Base-by-base conservation (phyloP, 2,888 invertebrate species). In the Pachydiplax longipennis region DNA sequence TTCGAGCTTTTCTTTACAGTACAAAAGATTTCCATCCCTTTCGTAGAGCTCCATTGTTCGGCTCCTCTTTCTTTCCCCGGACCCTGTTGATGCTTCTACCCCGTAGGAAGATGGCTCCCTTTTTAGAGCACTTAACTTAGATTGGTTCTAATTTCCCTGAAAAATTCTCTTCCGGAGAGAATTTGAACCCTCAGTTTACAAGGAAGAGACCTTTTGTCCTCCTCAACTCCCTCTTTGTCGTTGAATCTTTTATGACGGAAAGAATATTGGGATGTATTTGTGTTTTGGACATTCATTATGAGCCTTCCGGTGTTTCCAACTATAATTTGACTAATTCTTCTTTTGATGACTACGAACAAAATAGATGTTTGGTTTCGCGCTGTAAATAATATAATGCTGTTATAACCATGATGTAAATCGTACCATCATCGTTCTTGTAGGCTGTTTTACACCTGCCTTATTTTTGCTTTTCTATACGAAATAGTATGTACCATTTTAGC, bases 41-140 rank as follows among this genome's bases (percentile, higher is more conserved):
- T 40, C 37, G 15, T 58, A 6, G 10, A 53, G 31, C 40, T 37
- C 37, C 22, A 61, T 37, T 12, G 53, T 53, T 31, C 31, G 1
- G 6, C 37, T 37, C 61, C 22, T 37, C 58, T 22, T 22, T 18
- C 58, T 25, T 53, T 35, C 10, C 35, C 53, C 5, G 12, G 58
- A 3, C n/a, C 31, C 61, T 37, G 37, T 44, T 31, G 15, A 58
- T n/a, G 58, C 40, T 61, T 10, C 65, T 12, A 8, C 61, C 65
- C 65, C 83, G 2, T 83, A 22, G 83, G 83, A 58, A 35, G 53
- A 87, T 83, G 58, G 35, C 35, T 65, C 37, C 40, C 40, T 87
- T 61, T 87, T 87, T 87, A 58, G 87, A 87, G 61, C 87, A 87
- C 87, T 87, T 87, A 87, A 65, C 65, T 65, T 37, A 61, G 87